Base-by-base conservation (phyloP, 1,140 invertebrate species). In the Cryptotermes secundus region DNA sequence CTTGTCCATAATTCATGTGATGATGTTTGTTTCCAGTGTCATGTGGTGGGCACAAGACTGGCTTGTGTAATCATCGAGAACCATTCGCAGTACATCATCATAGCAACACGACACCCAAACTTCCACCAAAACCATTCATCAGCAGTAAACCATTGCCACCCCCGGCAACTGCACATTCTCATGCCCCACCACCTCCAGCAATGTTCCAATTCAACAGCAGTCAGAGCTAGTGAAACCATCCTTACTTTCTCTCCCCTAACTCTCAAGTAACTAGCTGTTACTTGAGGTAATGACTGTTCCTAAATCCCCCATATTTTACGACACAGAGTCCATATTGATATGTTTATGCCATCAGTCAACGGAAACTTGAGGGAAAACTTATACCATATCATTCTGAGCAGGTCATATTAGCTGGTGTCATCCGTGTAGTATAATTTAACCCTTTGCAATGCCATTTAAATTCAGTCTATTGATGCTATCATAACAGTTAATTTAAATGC, bases 121-220 rank as follows among this genome's bases (percentile, higher is more conserved):
- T 91, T 88, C 90, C 90, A 85, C 90, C 90, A 79, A 91, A 90
- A 87, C 90, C 90, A 35, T 87, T 90, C 83, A 87, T 87, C 26
- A 89, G 89, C 87, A 88, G 89, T 87, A 89, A 72, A n/a, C 59
- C 59, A n/a, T 72, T 72, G 59, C 59, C 59, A 72, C 59, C 26
- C 26, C 59, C 59, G n/a, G 59, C 59, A 31, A n/a, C n/a, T 31
- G 59, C 59, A 12, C 59, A 72, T 16, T n/a, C 59, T 4, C 59
- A 72, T 31, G 26, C 59, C 59, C 59, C 59, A 7, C 59, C 59
- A 72, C 59, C 26, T 31, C 59, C 59, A 7, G 59, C 59, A 9
- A 9, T 72, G 59, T 72, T 72, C 59, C 59, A 72, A n/a, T 72
- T 72, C 59, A 72, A 72, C 59, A 72, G 26, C 26, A 72, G 59